A percentile compares a stretch with the other conserved stretches of the same genome.
phyloP scores from a whole-genome alignment of 2,797 vertebrate genomes.

The Lagocephalus sceleratus region DNA sequence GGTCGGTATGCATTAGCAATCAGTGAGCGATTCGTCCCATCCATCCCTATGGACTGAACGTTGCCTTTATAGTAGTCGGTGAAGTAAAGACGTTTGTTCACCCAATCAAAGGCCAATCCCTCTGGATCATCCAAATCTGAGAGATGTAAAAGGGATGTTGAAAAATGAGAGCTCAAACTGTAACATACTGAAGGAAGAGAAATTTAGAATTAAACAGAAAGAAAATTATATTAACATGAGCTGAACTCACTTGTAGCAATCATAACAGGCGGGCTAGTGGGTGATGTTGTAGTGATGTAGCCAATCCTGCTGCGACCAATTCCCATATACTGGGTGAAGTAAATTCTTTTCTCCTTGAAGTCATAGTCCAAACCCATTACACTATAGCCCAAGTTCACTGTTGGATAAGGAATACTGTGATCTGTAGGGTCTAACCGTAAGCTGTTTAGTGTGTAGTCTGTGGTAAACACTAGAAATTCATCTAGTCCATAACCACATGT shows the following conservation, averaged over 20 bases:
- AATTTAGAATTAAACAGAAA: neutral
- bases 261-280: constrained; percentile 68
- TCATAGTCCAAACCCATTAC: constrained; percentile 84
- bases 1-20: constrained; percentile 81
- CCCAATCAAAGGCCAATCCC: constrained; percentile 93
- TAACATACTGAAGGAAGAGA: neutral
- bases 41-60: constrained; percentile 82
- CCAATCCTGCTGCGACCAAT: constrained; percentile 81
- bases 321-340: constrained; percentile 80
- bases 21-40: constrained; percentile 82
- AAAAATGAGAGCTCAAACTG: neutral
- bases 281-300: constrained; percentile 75
- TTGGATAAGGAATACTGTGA: constrained; percentile 82
- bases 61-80: constrained; percentile 83
- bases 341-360: constrained; percentile 80
- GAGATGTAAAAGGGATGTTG: constrained; percentile 1
- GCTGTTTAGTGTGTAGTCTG: constrained; percentile 83
- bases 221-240: neutral
- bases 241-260: constrained; percentile 78
- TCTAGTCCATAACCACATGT: constrained; percentile 83
- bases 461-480: constrained; percentile 84
- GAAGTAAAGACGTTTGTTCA: constrained; percentile 88
- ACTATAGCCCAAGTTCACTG: constrained; percentile 69
- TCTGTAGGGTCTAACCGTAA: constrained; percentile 83
- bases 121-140: constrained; percentile 83